Conservation (phyloP, 92 coral and sea anemone species). For the Porites divaricata region DNA sequence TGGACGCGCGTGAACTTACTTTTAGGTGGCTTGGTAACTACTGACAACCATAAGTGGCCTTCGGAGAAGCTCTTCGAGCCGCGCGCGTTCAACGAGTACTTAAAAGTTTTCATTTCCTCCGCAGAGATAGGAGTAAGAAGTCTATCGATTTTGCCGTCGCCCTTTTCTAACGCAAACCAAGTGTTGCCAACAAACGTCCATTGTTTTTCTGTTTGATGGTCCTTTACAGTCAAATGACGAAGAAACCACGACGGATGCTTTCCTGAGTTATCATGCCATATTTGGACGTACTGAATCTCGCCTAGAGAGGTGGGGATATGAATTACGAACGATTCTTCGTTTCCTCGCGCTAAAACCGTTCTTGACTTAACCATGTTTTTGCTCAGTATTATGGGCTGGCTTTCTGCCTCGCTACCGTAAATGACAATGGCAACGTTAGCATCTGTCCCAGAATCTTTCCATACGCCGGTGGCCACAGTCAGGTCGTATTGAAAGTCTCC, state of each 20-base stretch:
- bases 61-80: constrained; percentile 75
- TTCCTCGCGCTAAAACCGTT: constrained; percentile 68
- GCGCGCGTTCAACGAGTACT: constrained; percentile 56
- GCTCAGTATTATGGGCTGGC: constrained; percentile 70
- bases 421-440: constrained; percentile 83
- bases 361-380: constrained; percentile 69
- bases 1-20: constrained; percentile 83
- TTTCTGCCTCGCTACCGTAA: constrained; percentile 80
- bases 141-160: constrained; percentile 77
- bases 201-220: constrained; percentile 40
- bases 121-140: constrained; percentile 60
- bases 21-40: constrained; percentile 77
- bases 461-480: constrained; percentile 73
- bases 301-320: constrained; percentile 68
- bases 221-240: constrained; percentile 51
- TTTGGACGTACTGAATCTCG: constrained; percentile 58
- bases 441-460: constrained; percentile 84
- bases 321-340: constrained; percentile 69
- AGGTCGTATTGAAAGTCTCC: constrained; percentile 60
- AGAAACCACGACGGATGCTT: constrained; percentile 79
- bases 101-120: constrained; percentile 63
- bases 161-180: constrained; percentile 84
- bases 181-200: constrained; percentile 68
- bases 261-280: constrained; percentile 83
- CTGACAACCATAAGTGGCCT: constrained; percentile 88